Base-by-base conservation (phyloP, 2,888 invertebrate species). In the Formica aserva region DNA sequence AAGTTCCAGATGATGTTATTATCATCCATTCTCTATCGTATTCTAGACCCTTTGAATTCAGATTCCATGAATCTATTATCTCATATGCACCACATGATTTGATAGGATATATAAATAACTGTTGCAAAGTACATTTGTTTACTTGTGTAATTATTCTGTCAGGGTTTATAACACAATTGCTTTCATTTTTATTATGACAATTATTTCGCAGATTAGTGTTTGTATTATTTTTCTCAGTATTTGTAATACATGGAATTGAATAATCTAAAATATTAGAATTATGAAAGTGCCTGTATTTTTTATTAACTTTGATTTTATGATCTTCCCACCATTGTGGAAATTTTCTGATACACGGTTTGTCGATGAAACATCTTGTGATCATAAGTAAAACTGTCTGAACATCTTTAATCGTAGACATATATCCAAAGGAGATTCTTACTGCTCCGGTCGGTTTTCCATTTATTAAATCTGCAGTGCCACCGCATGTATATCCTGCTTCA, bases 1-100 rank as follows among this genome's bases (percentile, higher is more conserved):
- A 97, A 85, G 97, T 96, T 22, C 98, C 98, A 91, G 96, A 96
- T 11, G 96, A 96, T 91, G 97, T 97, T 9, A 98, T 96, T 85
- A 99, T 97, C 98, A 99, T 98, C 98, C 99, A 99, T 92, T 97
- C 97, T 88, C 99, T 96, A 95, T 99, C 99, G 94, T 97, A 98
- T 92, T 97, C 96, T 48, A 99, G 96, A 0, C 99, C 99, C 91
- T 97, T 97, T 0, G 95, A 91, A 15, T 97, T 97, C 78, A 99
- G 94, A 83, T 95, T 95, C 98, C 99, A 99, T 9, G 95, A 94
- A 13, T 94, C 92, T 48, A 92, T 92, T 38, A 97, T 96, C 95
- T 97, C 96, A 92, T 97, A 97, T 9, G 97, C 97, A 0, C 97
- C 98, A 95, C 99, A 99, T 0, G 99, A 99, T 95, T 99, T 99